Conservation (phyloP, 2,797 vertebrate species). For the Cygnus olor region DNA sequence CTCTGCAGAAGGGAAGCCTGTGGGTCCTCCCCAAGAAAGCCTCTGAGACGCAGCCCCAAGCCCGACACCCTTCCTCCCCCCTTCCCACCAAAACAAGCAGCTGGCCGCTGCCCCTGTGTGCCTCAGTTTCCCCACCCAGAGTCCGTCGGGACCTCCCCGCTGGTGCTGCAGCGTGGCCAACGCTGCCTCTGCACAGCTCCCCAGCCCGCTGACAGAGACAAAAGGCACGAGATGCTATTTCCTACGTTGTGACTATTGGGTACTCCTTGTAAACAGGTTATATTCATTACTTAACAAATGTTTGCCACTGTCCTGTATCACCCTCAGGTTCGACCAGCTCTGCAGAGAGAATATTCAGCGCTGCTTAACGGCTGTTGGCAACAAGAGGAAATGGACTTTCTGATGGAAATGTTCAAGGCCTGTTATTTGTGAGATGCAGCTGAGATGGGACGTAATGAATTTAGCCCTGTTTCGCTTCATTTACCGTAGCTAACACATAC, state of each 20-base stretch:
- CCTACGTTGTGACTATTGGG: neutral
- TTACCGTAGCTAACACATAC: constrained; percentile 44
- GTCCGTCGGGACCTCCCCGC: fast-evolving
- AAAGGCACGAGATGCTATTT: fast-evolving
- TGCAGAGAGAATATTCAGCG: neutral
- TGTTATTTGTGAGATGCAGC: constrained; percentile 25
- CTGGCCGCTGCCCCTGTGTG: fast-evolving
- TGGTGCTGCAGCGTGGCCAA: fast-evolving
- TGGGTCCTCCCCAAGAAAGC: neutral
- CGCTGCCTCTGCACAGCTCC: neutral
- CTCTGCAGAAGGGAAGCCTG: neutral
- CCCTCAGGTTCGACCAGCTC: neutral
- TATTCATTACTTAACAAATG: neutral
- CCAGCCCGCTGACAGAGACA: neutral
- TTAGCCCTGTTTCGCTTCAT: constrained; percentile 48
- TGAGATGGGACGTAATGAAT: neutral
- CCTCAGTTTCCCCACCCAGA: neutral
- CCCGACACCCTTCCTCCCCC: no score
- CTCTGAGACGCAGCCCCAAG: neutral
- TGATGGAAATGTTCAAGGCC: constrained; percentile 18
- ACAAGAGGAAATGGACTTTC: constrained; percentile 35
- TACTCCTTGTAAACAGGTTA: neutral
- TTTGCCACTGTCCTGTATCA: neutral
- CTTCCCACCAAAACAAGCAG: neutral
- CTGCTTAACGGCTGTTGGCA: constrained; percentile 8